phyloP scores from a whole-genome alignment of 1,140 invertebrate species.

The Frieseomelitta varia region DNA sequence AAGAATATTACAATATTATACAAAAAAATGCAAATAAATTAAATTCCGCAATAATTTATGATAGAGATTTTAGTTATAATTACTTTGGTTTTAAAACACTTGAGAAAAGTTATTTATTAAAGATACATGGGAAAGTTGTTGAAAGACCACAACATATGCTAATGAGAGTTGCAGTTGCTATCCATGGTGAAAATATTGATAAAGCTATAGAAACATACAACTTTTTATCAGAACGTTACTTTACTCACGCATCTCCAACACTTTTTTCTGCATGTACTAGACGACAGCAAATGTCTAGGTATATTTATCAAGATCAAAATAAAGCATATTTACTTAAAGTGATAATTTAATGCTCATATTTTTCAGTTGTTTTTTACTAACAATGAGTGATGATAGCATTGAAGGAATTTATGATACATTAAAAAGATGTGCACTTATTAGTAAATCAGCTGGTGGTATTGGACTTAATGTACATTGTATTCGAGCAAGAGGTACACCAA shows the following conservation, averaged over 20 bases:
- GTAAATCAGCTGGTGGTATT: slow-evolving; percentile 98
- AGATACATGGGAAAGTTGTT: slow-evolving; percentile 96
- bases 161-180: slow-evolving; percentile 98
- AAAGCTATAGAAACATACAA: slow-evolving; percentile 98
- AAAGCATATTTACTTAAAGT: neutral
- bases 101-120: slow-evolving; percentile 97
- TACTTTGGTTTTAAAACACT: slow-evolving; percentile 99
- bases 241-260: slow-evolving; percentile 99
- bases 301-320: slow-evolving; percentile 37
- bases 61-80: slow-evolving; percentile 98
- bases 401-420: slow-evolving; percentile 99
- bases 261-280: slow-evolving; percentile 97
- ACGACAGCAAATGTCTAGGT: slow-evolving; percentile 95
- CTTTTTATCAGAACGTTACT: slow-evolving; percentile 96
- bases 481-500: slow-evolving; percentile 94
- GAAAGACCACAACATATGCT: slow-evolving; percentile 99
- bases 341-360: slow-evolving; percentile 37
- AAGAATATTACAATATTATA: slow-evolving; percentile 92
- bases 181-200: slow-evolving; percentile 97
- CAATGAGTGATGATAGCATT: slow-evolving; percentile 98
- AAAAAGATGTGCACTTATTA: slow-evolving; percentile 97
- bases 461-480: slow-evolving; percentile 99
- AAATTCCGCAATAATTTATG: slow-evolving; percentile 98
- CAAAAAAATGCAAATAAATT: slow-evolving; percentile 93
- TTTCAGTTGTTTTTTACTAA: slow-evolving; percentile 95